These are phyloP conservation scores for Platysteira castanea DNA, from an alignment of 2,113 vertebrate species.

Conservation along the genomic window DNA sequence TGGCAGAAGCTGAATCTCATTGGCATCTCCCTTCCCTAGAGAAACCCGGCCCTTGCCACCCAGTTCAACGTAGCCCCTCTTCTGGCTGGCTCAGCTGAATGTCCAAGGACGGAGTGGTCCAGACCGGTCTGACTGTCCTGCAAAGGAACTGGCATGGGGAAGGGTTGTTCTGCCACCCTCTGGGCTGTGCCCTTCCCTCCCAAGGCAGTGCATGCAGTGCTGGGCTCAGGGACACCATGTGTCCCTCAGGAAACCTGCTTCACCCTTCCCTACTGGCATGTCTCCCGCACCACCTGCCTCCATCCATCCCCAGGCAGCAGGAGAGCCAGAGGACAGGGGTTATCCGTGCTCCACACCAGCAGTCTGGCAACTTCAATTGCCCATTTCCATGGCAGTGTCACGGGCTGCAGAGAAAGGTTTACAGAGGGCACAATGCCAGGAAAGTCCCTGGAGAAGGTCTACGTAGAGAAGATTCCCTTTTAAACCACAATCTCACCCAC, in stretches of 20 bases:
- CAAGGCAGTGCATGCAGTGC: fast-evolving
- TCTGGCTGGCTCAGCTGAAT: not conserved
- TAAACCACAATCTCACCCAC: not conserved
- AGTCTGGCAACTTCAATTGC: not conserved
- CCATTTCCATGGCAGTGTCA: not conserved
- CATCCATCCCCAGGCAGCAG: not conserved
- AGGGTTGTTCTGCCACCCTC: not conserved
- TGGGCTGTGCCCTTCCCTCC: not conserved
- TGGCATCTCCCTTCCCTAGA: not conserved
- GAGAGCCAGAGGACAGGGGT: not conserved
- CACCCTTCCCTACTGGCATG: not conserved
- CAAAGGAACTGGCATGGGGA: not conserved
- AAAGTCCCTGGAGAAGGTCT: not conserved
- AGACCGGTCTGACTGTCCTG: not conserved
- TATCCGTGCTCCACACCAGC: not conserved
- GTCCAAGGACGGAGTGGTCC: not conserved
- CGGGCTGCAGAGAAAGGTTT: not conserved
- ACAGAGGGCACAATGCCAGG: not conserved
- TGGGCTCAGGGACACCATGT: not conserved
- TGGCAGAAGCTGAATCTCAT: not conserved
- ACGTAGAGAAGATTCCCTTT: not conserved
- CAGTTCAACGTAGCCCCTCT: fast-evolving
- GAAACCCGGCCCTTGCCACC: fast-evolving
- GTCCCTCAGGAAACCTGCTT: not conserved
- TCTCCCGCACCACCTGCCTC: not conserved